A percentile compares a stretch with the other conserved stretches of the same genome.
Evolutionary conservation across 2,888 invertebrate species (phyloP).

Genomic region (Phyto melanocephala): DNA sequence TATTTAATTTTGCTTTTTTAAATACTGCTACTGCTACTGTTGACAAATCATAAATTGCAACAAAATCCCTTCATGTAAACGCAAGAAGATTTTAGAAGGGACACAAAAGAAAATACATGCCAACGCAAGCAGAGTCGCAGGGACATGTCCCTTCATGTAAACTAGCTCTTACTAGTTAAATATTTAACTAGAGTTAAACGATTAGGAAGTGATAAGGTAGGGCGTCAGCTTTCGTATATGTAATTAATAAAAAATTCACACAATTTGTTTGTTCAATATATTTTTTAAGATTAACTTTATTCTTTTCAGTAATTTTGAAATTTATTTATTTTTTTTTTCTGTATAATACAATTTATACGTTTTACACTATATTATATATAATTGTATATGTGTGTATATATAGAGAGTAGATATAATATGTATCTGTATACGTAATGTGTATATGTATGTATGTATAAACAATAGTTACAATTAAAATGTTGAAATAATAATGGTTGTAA

Average conservation of each 20-base stretch:
- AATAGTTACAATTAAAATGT: slow-evolving; percentile 14
- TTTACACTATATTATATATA: slow-evolving; percentile 47
- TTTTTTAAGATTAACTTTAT: slow-evolving; percentile 68
- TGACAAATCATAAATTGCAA: too few relatives aligned
- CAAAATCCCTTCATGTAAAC: too few relatives aligned
- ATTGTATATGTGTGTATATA: slow-evolving; percentile 17
- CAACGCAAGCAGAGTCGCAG: too few relatives aligned
- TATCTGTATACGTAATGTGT: not conserved
- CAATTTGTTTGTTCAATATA: slow-evolving; percentile 65
- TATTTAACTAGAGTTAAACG: too few relatives aligned
- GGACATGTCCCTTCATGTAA: too few relatives aligned
- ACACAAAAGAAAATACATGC: too few relatives aligned
- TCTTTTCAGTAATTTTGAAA: slow-evolving; percentile 65
- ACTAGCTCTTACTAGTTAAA: too few relatives aligned
- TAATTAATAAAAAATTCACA: slow-evolving; percentile 69
- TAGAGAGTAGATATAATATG: slow-evolving; percentile 21
- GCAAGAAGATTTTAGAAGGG: too few relatives aligned
- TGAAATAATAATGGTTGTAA: not conserved
- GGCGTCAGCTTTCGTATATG: too few relatives aligned
- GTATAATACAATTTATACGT: slow-evolving; percentile 44
- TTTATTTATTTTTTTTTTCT: slow-evolving; percentile 14
- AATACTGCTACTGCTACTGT: too few relatives aligned
- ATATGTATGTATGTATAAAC: slow-evolving; percentile 33
- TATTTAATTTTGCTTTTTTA: too few relatives aligned
- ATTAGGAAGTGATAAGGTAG: slow-evolving; percentile 56